Percentiles rank a stretch among this genome's conserved stretches.
Evolutionary conservation across 2,797 vertebrate species (phyloP).

Genomic region (Onychomys arenicola): DNA sequence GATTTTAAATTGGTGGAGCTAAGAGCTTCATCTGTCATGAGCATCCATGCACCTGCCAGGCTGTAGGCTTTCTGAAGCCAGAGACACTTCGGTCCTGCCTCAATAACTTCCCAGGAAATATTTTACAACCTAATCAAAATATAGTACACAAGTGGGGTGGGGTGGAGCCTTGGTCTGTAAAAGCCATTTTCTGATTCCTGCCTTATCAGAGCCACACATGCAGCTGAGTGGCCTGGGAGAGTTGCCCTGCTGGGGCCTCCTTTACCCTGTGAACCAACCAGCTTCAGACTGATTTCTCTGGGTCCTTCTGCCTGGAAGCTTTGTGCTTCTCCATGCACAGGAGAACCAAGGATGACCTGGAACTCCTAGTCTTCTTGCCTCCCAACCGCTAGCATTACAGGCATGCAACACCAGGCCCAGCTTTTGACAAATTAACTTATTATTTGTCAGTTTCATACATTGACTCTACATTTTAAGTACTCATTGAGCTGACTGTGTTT

Average conservation of each 20-base stretch:
- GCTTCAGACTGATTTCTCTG: background rate
- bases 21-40: background rate
- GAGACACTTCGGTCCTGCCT: background rate
- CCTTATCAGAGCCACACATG: background rate
- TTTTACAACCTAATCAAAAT: background rate
- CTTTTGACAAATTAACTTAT: background rate
- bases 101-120: background rate
- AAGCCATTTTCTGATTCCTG: background rate
- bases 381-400: background rate
- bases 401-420: background rate
- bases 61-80: background rate
- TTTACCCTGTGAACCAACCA: background rate
- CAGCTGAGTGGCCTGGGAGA: background rate
- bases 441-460: background rate
- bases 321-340: background rate
- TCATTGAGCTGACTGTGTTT: background rate
- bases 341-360: background rate
- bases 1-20: background rate
- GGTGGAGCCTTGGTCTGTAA: background rate
- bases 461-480: background rate
- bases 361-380: background rate
- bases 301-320: background rate
- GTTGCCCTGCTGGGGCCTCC: background rate
- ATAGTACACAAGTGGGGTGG: background rate
- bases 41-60: background rate